Conservation (phyloP, 2,888 invertebrate genomes). For the Lasioglossum oenotherae region DNA sequence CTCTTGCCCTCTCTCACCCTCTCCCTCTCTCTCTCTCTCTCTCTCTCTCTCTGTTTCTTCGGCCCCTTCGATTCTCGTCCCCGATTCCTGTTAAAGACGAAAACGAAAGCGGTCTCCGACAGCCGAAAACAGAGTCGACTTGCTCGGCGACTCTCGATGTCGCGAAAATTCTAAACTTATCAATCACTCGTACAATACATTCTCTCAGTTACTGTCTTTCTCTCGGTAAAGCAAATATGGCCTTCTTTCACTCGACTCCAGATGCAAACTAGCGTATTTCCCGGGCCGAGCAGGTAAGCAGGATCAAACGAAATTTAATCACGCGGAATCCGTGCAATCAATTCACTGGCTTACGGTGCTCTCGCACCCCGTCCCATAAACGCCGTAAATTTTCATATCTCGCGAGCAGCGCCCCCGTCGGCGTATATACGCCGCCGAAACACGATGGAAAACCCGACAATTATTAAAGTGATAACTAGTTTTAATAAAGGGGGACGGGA, state of each 20-base stretch:
- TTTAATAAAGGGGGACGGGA: constrained; percentile 49
- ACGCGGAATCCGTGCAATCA: constrained; percentile 29
- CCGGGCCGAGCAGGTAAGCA: neutral
- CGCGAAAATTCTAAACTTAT: constrained; percentile 7
- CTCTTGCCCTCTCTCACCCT: neutral
- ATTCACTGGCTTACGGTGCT: constrained; percentile 34
- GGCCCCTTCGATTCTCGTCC: neutral
- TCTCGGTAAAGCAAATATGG: neutral
- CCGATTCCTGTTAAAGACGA: constrained; percentile 46
- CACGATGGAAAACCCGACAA: constrained; percentile 33
- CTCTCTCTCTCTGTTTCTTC: neutral
- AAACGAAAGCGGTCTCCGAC: constrained; percentile 27
- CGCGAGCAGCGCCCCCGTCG: neutral
- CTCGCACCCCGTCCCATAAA: constrained; percentile 7
- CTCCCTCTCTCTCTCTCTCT: neutral
- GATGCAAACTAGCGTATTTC: neutral
- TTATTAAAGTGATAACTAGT: constrained; percentile 59
- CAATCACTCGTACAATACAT: neutral
- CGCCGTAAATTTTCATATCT: constrained; percentile 35
- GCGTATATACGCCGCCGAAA: neutral
- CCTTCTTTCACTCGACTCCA: neutral
- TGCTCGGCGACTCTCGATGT: constrained; percentile 5
- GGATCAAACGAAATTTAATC: constrained; percentile 49
- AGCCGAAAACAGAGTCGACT: neutral
- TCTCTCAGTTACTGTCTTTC: neutral